Conservation (phyloP, 2,888 invertebrate species). For the Parnassius glacialis region DNA sequence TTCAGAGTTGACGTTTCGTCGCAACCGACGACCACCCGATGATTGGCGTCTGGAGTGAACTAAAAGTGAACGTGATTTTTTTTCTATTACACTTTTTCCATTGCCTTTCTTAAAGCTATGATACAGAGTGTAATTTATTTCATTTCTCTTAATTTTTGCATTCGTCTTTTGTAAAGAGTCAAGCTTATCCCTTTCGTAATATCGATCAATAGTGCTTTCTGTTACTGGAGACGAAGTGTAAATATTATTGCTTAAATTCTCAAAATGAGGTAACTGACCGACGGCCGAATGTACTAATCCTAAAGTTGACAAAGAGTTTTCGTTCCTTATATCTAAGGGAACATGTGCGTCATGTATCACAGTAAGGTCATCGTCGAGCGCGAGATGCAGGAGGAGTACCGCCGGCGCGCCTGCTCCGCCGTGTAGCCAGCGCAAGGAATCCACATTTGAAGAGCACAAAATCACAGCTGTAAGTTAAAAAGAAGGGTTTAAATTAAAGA, state of each 20-base stretch:
- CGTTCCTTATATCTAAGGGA: neutral
- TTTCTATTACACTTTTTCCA: neutral
- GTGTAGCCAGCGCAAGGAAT: slow-evolving; percentile 35
- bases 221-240: neutral
- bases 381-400: slow-evolving; percentile 32
- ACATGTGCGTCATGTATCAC: slow-evolving; percentile 7
- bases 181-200: neutral
- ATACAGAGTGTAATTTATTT: neutral
- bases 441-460: slow-evolving; percentile 34
- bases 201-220: neutral
- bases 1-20: neutral
- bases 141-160: neutral
- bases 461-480: slow-evolving; percentile 16
- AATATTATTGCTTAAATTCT: neutral
- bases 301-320: neutral
- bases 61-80: neutral
- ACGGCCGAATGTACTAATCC: neutral
- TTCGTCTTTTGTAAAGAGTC: neutral
- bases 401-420: slow-evolving; percentile 17
- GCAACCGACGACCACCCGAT: neutral
- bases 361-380: slow-evolving; percentile 27
- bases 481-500: no score
- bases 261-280: neutral
- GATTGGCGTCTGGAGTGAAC: neutral
- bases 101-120: neutral